Conservation (phyloP, 2,113 vertebrate genomes). For the Polypterus bichir region DNA sequence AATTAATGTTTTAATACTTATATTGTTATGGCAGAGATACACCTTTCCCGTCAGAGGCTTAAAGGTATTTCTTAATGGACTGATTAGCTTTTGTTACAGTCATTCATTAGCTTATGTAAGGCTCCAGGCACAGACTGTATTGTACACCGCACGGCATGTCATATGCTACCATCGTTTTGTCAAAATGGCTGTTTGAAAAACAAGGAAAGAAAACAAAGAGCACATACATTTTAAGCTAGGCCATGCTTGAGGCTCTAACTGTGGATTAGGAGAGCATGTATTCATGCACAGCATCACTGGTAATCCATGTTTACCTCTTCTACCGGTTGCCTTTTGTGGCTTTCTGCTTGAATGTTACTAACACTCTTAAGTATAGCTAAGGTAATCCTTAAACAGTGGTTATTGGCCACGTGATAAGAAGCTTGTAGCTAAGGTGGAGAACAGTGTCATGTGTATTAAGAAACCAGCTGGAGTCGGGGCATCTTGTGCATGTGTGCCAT, state of each 20-base stretch:
- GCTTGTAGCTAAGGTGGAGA: conserved; percentile 35
- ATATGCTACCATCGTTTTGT: neutral
- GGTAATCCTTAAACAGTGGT: conserved; percentile 53
- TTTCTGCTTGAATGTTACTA: conserved; percentile 22
- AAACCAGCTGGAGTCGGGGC: conserved; percentile 28
- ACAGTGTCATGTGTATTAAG: conserved; percentile 20
- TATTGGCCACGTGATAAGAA: conserved; percentile 48
- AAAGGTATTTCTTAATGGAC: no score
- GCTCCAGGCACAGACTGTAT: neutral
- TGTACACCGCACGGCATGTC: neutral
- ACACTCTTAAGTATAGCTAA: conserved; percentile 44
- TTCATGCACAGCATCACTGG: neutral
- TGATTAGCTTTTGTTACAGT: no score
- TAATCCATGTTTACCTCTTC: neutral
- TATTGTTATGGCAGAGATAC: no score
- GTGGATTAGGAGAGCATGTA: neutral
- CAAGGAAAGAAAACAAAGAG: neutral
- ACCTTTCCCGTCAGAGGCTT: no score
- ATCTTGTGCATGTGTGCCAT: conserved; percentile 23
- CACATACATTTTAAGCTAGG: neutral
- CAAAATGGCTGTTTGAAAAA: neutral
- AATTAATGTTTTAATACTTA: no score
- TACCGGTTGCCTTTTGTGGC: conserved; percentile 19
- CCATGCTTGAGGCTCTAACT: neutral
- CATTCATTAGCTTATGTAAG: no score